Evolutionary conservation across 2,113 vertebrate genomes (phyloP).

Genomic region (Zeus faber): DNA sequence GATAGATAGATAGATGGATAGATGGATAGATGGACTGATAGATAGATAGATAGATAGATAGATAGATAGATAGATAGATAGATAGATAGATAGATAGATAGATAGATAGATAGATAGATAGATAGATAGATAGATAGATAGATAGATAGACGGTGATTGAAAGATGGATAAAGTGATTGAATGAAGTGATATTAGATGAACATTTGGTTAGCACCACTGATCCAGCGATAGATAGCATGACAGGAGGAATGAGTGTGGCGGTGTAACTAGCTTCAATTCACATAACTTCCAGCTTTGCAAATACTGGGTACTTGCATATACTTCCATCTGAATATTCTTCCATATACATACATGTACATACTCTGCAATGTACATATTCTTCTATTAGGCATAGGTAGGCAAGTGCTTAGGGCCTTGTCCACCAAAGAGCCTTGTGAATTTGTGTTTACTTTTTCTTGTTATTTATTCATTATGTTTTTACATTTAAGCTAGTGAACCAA

Average conservation of each 20-base stretch:
- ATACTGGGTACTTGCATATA: conserved; percentile 18
- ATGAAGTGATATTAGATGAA: not conserved
- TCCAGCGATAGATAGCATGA: not conserved
- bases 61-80: not conserved
- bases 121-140: not conserved
- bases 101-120: not conserved
- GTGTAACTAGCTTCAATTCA: conserved; percentile 30
- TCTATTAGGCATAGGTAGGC: no score
- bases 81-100: not conserved
- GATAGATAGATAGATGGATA: not conserved
- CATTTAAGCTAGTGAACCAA: no score
- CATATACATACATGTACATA: no score
- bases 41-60: not conserved
- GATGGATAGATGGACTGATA: not conserved
- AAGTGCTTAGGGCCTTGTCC: no score
- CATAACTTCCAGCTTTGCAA: conserved; percentile 38
- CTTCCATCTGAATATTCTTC: not conserved
- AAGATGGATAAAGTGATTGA: not conserved
- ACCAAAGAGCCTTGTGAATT: no score
- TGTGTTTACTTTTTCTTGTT: no score
- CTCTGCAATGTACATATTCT: no score
- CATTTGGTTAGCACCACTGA: no score
- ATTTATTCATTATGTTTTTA: no score
- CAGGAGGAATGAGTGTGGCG: not conserved
- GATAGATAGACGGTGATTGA: not conserved